Evolutionary conservation across 2,888 invertebrate species (phyloP), one percentile per base, ranked within the genome.

Genomic region (Stegophylla sp.): DNA sequence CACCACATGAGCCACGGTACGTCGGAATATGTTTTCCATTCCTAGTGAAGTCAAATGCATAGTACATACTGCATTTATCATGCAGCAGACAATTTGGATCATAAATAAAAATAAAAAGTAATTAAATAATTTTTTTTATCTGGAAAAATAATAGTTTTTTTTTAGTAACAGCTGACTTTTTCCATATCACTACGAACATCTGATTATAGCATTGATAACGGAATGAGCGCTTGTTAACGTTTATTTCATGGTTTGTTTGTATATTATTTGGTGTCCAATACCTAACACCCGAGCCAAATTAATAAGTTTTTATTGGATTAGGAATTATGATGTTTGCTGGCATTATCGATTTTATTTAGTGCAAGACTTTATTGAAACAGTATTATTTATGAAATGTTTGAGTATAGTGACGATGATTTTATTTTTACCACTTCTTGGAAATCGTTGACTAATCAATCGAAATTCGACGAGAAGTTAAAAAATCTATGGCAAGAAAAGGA

Each of bases 381-480:
- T 34, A 12, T 64, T 51, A 5, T 23, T 53, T 3, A 13, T 41
- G n/a, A 77, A 64, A 79, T 61, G 67, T 82, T 83, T 34, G 45
- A 45, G 20, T 82, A 74, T 53, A 48, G 48, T 23, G 71, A 82
- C 28, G 20, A 28, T 3, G 79, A 83, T 79, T 81, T 79, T 28
- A 51, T 82, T 17, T 83, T 81, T 10, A 66, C 45, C 0, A 48
- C 75, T 5, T 66, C 53, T 3, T 67, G 82, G 61, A 67, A 67
- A 13, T 61, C 48, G 1, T 17, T 51, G 12, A 48, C 34, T 0
- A 23, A 13, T 41, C 28, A 61, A 23, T 82, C 84, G 2, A 59
- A 69, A 26, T 84, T 84, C 43, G 83, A 83, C 71, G 51, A 71
- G 56, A 34, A 61, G 26, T 59, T 84, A 13, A 76, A 66, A 17